Conservation (phyloP, 1,140 invertebrate species). For the Pogonognathellus flavescens region DNA sequence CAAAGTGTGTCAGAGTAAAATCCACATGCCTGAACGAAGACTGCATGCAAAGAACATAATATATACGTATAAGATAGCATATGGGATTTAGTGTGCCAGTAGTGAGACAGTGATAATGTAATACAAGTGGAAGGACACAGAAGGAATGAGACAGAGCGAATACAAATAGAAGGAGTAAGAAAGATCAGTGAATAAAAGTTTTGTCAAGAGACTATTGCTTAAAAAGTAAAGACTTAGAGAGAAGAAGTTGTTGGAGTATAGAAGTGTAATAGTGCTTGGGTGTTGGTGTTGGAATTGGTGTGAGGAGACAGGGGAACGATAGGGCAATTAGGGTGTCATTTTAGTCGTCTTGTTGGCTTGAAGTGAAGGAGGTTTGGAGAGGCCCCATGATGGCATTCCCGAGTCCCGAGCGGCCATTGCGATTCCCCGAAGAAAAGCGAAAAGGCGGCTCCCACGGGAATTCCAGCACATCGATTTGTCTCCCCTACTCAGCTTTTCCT, state of each 20-base stretch:
- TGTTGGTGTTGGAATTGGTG: constrained; percentile 54
- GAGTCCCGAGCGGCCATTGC: constrained; percentile 68
- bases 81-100: too few relatives aligned
- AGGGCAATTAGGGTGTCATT: constrained; percentile 65
- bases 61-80: too few relatives aligned
- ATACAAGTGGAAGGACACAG: too few relatives aligned
- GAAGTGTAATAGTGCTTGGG: constrained; percentile 53
- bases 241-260: constrained; percentile 25
- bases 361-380: constrained; percentile 55
- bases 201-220: constrained; percentile 18
- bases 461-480: constrained; percentile 67
- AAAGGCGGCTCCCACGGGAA: constrained; percentile 66
- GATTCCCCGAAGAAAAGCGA: constrained; percentile 67
- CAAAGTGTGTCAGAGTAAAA: too few relatives aligned
- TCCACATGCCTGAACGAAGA: too few relatives aligned
- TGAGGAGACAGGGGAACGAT: constrained; percentile 59
- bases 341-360: constrained; percentile 57
- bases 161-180: neutral
- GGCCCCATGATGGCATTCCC: constrained; percentile 67
- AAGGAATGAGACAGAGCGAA: too few relatives aligned
- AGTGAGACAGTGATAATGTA: too few relatives aligned
- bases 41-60: too few relatives aligned
- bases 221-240: constrained; percentile 2
- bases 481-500: constrained; percentile 64
- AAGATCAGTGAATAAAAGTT: constrained; percentile 15